Evolutionary conservation across 2,797 vertebrate species (phyloP), one percentile per base, ranked within the genome.

Genomic region (Leptatherina wallacei): DNA sequence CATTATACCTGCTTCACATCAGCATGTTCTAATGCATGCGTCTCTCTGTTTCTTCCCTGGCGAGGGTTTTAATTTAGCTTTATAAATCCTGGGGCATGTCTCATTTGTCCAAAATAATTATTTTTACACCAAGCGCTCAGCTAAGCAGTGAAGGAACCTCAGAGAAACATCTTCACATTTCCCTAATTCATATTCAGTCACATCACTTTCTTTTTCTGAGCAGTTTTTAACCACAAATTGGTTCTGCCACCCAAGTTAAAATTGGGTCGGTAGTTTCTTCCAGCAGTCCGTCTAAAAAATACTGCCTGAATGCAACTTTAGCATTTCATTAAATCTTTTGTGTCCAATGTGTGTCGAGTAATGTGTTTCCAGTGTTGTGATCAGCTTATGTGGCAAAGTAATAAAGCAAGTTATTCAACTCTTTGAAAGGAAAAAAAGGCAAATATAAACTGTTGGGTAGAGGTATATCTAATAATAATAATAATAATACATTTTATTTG

Each of bases 301-400:
- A 44, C 49, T 5, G n/a, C 72, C 66, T 2, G 1, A 32, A 61
- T 72, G 73, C 54, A 80, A 76, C 63, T 63, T 82, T 78, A 73
- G 65, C 80, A 72, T 85, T 82, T 82, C 32, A 62, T 42, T 55
- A 59, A 73, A 59, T 76, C 55, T 84, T 54, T 51, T 51, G n/a
- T 51, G 20, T n/a, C 44, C 20, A 47, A 18, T 2, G 44, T 47
- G 44, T 47, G 42, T 75, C 61, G 27, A 6, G 13, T n/a, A 4
- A 78, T 81, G 80, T 42, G 60, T 77, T 69, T 72, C 67, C 57
- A 59, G 47, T 80, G 72, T 81, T 78, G 63, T 70, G 66, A 74
- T 81, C 52, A 51, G 58, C 76, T 14, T 40, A 12, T 61, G 27
- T 70, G 55, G 33, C 22, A 65, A 67, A 59, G 35, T 73, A 55